phyloP scores from a whole-genome alignment of 2,888 invertebrate genomes.

The Lasioglossum vierecki region DNA sequence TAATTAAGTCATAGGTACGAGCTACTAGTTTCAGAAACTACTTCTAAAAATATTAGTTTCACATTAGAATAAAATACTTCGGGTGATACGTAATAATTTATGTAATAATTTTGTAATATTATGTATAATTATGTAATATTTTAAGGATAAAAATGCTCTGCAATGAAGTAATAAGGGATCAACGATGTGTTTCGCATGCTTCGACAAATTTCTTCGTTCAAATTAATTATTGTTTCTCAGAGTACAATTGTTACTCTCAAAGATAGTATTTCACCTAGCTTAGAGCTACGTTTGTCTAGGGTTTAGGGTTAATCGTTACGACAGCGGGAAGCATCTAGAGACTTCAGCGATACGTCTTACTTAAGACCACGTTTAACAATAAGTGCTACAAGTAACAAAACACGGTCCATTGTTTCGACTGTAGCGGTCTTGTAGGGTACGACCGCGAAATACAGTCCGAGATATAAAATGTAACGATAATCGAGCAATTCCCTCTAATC shows the following conservation, averaged over 20 bases:
- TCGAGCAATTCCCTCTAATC: constrained; percentile 52
- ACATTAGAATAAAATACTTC: neutral
- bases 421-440: constrained; percentile 46
- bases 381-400: constrained; percentile 38
- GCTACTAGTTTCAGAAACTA: neutral
- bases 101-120: too few species aligned
- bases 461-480: constrained; percentile 58
- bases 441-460: constrained; percentile 44
- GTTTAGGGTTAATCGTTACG: constrained; percentile 32
- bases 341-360: constrained; percentile 35
- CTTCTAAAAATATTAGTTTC: neutral
- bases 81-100: neutral
- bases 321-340: neutral
- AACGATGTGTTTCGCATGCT: neutral
- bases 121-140: neutral
- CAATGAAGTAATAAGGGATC: neutral
- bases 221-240: neutral
- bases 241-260: neutral
- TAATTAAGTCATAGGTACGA: too few species aligned
- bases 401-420: constrained; percentile 38
- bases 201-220: neutral
- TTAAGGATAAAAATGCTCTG: neutral
- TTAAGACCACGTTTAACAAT: constrained; percentile 37
- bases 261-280: neutral
- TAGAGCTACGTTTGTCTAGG: neutral